Evolutionary conservation across 2,113 vertebrate genomes (phyloP).

Genomic region (Platysteira castanea): DNA sequence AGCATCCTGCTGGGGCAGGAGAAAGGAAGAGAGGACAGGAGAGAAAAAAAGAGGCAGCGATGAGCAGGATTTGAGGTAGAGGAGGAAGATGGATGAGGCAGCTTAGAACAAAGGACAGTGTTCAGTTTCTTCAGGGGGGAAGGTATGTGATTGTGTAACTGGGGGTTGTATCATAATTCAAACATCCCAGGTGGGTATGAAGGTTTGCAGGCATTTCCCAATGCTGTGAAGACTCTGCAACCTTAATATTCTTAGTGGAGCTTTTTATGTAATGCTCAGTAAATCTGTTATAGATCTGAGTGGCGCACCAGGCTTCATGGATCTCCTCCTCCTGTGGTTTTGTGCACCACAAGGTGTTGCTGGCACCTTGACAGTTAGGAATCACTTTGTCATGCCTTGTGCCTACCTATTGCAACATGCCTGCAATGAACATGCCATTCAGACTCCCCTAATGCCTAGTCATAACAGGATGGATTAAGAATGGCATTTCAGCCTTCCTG

Average conservation of each 20-base stretch:
- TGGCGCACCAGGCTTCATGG: not conserved
- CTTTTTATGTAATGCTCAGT: not conserved
- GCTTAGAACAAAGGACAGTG: not conserved
- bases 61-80: not conserved
- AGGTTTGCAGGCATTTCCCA: conserved; percentile 20
- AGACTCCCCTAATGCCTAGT: conserved; percentile 56
- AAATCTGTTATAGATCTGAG: not conserved
- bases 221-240: not conserved
- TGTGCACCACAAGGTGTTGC: not conserved
- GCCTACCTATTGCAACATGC: conserved; percentile 58
- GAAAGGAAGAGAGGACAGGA: not conserved
- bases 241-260: not conserved
- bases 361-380: conserved; percentile 34
- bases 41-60: not conserved
- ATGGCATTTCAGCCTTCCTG: conserved; percentile 61
- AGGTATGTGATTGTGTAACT: conserved; percentile 21
- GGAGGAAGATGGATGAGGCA: not conserved
- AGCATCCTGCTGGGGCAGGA: not conserved
- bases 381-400: conserved; percentile 41
- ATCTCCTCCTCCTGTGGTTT: conserved; percentile 11
- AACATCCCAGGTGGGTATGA: not conserved
- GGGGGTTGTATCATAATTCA: not conserved
- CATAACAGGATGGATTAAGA: conserved; percentile 63
- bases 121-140: not conserved
- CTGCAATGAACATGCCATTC: conserved; percentile 31